phyloP scores from a whole-genome alignment of 2,888 invertebrate species.

The Chirona hameri region DNA sequence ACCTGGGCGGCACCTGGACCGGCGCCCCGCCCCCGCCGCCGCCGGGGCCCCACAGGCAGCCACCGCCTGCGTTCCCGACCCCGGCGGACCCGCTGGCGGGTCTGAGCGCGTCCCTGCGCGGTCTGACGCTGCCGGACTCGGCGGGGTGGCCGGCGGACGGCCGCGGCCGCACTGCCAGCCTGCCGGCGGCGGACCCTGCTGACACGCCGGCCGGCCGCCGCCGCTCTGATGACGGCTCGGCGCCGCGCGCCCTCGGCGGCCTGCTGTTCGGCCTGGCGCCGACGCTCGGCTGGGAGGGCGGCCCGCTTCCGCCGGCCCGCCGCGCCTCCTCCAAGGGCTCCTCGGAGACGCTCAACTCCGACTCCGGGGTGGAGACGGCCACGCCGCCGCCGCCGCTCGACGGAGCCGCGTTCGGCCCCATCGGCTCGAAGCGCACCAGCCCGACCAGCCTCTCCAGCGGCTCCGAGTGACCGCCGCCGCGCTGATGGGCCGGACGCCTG shows the following conservation, averaged over 20 bases:
- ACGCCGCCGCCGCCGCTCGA: slow-evolving; percentile 23
- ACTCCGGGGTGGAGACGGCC: slow-evolving; percentile 13
- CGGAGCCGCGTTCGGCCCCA: background rate
- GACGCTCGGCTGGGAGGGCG: slow-evolving; percentile 3
- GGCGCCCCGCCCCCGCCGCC: slow-evolving; percentile 26
- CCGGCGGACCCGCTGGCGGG: slow-evolving; percentile 34
- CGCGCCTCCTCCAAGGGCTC: background rate
- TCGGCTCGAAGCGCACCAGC: slow-evolving; percentile 28
- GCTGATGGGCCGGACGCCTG: slow-evolving; percentile 54
- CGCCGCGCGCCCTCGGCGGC: background rate
- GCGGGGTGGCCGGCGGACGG: background rate
- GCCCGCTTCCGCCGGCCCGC: background rate
- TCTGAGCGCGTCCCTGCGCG: slow-evolving; percentile 34
- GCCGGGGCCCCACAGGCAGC: no score
- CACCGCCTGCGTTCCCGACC: background rate
- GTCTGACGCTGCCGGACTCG: slow-evolving; percentile 31
- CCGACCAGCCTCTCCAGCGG: background rate
- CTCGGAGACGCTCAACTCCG: slow-evolving; percentile 27
- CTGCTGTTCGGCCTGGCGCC: background rate
- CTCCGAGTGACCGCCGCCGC: slow-evolving; percentile 51
- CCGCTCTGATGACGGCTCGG: background rate
- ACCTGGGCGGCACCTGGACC: slow-evolving; percentile 12
- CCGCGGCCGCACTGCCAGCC: slow-evolving; percentile 29
- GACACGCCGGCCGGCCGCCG: background rate
- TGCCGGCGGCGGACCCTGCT: background rate